These are phyloP conservation scores for Gobio occitaniae DNA, from an alignment of 2,797 vertebrate genomes.

Conservation along the genomic window DNA sequence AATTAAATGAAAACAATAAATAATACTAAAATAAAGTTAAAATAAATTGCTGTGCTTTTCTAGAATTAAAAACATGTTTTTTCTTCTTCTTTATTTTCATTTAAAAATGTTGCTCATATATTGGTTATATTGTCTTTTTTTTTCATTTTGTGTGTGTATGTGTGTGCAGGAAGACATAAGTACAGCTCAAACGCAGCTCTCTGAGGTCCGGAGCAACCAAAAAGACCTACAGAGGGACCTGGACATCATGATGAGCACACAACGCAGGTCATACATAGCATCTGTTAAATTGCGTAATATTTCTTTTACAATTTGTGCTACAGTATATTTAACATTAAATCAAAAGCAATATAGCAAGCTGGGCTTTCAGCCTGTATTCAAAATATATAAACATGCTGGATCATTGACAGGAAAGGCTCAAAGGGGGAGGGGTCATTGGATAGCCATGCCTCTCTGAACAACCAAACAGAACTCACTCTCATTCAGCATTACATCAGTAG, in stretches of 20 bases:
- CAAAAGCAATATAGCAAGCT: neutral
- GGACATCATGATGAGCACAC: conserved; percentile 84
- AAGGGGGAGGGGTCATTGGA: conserved; percentile 78
- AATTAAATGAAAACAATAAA: neutral
- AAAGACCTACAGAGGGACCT: conserved; percentile 88
- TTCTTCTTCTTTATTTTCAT: neutral
- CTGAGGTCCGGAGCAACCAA: conserved; percentile 88
- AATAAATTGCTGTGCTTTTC: neutral
- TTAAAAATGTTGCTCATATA: conserved; percentile 3
- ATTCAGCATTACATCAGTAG: conserved; percentile 87
- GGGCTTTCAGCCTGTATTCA: neutral
- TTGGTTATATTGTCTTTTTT: conserved; percentile 6
- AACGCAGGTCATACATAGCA: conserved; percentile 60
- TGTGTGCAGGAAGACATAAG: conserved; percentile 89
- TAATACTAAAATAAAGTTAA: neutral
- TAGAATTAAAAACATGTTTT: neutral
- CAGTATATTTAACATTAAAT: neutral
- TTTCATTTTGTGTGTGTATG: conserved; percentile 7
- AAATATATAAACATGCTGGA: conserved; percentile 1
- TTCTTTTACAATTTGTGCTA: neutral
- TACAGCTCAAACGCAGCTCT: conserved; percentile 87
- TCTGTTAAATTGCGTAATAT: neutral
- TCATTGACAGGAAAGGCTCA: conserved; percentile 81
- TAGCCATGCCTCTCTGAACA: conserved; percentile 75
- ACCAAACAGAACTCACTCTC: conserved; percentile 86